Evolutionary conservation across 2,888 invertebrate genomes (phyloP), one percentile per base, ranked within the genome.

Genomic region (Gerris lacustris): DNA sequence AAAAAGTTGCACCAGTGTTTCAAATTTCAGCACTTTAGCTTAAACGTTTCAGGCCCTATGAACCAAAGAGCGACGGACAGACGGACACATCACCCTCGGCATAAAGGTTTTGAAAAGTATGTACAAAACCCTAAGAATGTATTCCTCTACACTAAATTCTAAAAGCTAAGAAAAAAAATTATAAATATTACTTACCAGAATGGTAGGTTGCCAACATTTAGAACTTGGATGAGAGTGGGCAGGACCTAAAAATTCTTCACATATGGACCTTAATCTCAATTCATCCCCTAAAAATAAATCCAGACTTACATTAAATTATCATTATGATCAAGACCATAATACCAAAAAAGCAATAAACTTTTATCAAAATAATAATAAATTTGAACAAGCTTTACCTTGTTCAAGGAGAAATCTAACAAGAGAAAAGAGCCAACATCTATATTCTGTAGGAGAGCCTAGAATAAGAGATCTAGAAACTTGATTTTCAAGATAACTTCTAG

Each of bases 241-340:
- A 31, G 92, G 91, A 0, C 92, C 92, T 76, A 94, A 81, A 77
- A 94, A 83, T 77, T 91, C 89, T 79, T 91, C 90, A 76, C 92
- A 83, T 76, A 93, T 85, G 70, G 86, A 81, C 71, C 92, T 83
- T 70, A 94, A 80, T 76, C 90, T 86, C 70, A 85, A 85, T 79
- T 92, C 91, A 18, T 87, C 84, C 67, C 88, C 88, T 87, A 78
- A 72, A 82, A 79, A 69, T 76, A 75, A 70, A 72, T 44, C 71
- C 71, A 68, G 45, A 43, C 63, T 31, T 31, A 31, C 31, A 31
- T 31, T 31, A 31, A 2, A 31, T 31, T 31, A 67, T 62, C 9
- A 64, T 69, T 31, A 31, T 31, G 31, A 31, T 2, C 31, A 31
- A 31, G 31, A 31, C 4, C 31, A 31, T 31, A 31, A 31, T 31